Conservation (phyloP, 2,113 vertebrate species). For the Hucho hucho region DNA sequence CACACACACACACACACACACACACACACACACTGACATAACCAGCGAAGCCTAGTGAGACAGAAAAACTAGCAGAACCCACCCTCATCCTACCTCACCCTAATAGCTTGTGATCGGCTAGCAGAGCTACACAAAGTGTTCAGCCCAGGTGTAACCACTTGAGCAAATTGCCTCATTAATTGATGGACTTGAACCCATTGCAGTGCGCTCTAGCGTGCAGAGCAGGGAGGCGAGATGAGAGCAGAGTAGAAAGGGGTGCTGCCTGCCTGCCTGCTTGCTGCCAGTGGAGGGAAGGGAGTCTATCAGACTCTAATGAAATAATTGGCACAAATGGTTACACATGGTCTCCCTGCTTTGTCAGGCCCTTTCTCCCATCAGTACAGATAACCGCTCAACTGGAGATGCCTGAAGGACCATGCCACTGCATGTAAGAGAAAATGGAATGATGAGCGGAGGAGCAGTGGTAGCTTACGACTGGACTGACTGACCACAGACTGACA, state of each 20-base stretch:
- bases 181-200: slow-evolving; percentile 66
- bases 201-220: slow-evolving; percentile 27
- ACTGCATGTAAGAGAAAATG: slow-evolving; percentile 54
- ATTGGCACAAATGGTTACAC: slow-evolving; percentile 63
- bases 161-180: slow-evolving; percentile 68
- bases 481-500: slow-evolving; percentile 28
- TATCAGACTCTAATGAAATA: slow-evolving; percentile 68
- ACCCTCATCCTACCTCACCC: slow-evolving; percentile 26
- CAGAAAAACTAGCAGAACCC: slow-evolving; percentile 13
- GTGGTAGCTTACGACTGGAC: slow-evolving; percentile 25
- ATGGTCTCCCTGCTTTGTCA: slow-evolving; percentile 7
- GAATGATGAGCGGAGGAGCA: no score
- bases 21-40: neutral
- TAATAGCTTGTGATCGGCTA: slow-evolving; percentile 63
- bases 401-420: slow-evolving; percentile 50
- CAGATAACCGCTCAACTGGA: slow-evolving; percentile 40
- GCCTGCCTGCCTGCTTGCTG: slow-evolving; percentile 36
- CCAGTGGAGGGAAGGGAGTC: slow-evolving; percentile 52
- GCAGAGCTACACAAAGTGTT: slow-evolving; percentile 53
- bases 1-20: slow-evolving; percentile 3
- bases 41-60: neutral
- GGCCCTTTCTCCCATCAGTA: slow-evolving; percentile 32
- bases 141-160: slow-evolving; percentile 68
- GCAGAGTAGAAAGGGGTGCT: slow-evolving; percentile 29
- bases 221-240: slow-evolving; percentile 1